Evolutionary conservation across 2,113 vertebrate species (phyloP), one percentile per base, ranked within the genome.

Genomic region (Egretta garzetta): DNA sequence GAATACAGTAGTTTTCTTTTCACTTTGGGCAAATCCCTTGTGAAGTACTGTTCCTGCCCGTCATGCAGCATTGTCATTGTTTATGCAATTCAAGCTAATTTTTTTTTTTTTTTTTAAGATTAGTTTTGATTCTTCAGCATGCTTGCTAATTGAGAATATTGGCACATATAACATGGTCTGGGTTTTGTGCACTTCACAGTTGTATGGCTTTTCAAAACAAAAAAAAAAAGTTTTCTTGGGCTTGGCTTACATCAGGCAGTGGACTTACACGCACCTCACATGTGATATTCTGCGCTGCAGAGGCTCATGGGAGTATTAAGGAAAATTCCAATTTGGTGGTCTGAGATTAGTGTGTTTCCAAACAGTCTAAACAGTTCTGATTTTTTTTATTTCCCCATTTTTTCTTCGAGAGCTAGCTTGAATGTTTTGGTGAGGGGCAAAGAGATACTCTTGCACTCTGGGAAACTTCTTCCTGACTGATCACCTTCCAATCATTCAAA

Each of bases 321-420:
- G 28, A 74, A 87, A n/a, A 33, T 59, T 84, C 26, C 19, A 4
- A 0, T 32, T 75, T 90, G 6, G 30, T 79, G 7, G 1, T 49
- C 3, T 90, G 66, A n/a, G 19, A 32, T 74, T 26, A 39, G 4
- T 50, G 22, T 63, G 6, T 47, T 95, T 88, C 27, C 53, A 43
- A 68, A 47, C 39, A 58, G 3, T 35, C 12, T 39, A 6, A 55
- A 22, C 12, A 6, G 10, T 35, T 75, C 26, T 80, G 20, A 10
- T 18, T 52, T 17, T 27, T 39, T 11, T 30, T n/a, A n/a, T 3
- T 0, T 0, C 2, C 2, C 2, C 0, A 2, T 20, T 70, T 22
- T 45, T 66, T 22, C 3, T 32, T 75, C 52, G 8, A 63, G 43
- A 66, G 12, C 2, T 45, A 14, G 3, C 9, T 81, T 83, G 39